Base-by-base conservation (phyloP, 2,888 invertebrate genomes). In the Deilephila porcellus region DNA sequence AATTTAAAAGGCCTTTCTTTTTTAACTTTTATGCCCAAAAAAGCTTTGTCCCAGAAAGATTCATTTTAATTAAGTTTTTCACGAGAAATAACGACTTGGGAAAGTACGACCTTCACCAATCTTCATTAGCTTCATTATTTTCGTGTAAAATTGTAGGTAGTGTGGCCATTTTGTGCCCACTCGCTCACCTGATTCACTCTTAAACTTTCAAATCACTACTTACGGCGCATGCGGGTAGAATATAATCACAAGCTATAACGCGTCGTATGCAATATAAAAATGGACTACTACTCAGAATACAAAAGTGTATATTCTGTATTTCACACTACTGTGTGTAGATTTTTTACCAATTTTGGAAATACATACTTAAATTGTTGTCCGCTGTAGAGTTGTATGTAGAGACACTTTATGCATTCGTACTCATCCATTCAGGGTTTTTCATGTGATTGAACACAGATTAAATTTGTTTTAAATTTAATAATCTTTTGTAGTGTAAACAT, bases 1-100 rank as follows among this genome's bases (percentile, higher is more conserved):
- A 79, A 81, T 79, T 78, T 80, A 81, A 86, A 83, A 81, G 76
- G 80, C 83, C 85, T 83, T 79, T 76, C 79, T 79, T 84, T 87
- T 88, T 88, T 86, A 86, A 87, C 81, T 85, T 87, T 84, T 83
- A 86, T 83, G 82, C 85, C 86, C 84, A 80, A 89, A 90, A 88
- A 88, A 86, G 84, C 86, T 81, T 83, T 85, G 86, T 87, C 87
- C 85, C 84, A 82, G 81, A 87, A 83, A 91, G 90, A 92, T 93
- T 91, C 88, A 89, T 93, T 93, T 93, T 92, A 93, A 93, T 93
- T 93, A 93, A 91, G 91, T 88, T 90, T 90, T 90, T 83, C 85
- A 88, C 88, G 87, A 90, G 88, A 85, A 90, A 87, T 88, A 88
- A 88, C 87, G 89, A 86, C 87, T 86, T 82, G 74, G 85, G 83